Conservation (phyloP, 2,113 vertebrate species). For the Crotalus horridus region DNA sequence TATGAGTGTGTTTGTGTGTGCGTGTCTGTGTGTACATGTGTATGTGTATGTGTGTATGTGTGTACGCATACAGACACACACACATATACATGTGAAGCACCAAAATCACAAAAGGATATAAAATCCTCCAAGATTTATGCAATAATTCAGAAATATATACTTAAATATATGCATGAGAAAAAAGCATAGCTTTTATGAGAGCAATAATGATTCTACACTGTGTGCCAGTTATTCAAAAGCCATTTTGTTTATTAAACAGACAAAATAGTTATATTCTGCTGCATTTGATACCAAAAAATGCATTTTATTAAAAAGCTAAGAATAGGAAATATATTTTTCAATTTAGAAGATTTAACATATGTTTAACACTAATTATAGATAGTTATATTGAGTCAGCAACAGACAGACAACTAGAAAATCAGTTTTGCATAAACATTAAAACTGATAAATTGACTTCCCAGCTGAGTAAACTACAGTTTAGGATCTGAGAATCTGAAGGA, state of each 20-base stretch:
- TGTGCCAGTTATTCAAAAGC: slow-evolving; percentile 47
- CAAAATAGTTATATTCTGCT: slow-evolving; percentile 38
- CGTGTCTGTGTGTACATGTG: too few species aligned
- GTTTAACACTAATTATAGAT: slow-evolving; percentile 29
- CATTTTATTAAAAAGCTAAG: slow-evolving; percentile 43
- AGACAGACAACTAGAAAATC: not conserved
- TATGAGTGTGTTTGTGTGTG: not conserved
- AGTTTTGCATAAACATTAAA: not conserved
- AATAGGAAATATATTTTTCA: slow-evolving; percentile 39
- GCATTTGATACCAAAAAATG: not conserved
- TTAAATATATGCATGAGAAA: slow-evolving; percentile 40
- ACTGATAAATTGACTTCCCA: not conserved
- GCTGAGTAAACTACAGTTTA: not conserved
- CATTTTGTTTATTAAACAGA: slow-evolving; percentile 26
- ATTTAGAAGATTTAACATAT: slow-evolving; percentile 22
- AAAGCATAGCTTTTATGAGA: slow-evolving; percentile 31
- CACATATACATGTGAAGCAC: slow-evolving; percentile 41
- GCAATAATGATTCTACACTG: slow-evolving; percentile 47
- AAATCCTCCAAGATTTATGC: slow-evolving; percentile 44
- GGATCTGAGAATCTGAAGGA: not conserved
- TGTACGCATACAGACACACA: not conserved
- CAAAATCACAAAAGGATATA: slow-evolving; percentile 42
- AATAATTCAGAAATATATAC: slow-evolving; percentile 35
- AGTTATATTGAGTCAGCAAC: not conserved
- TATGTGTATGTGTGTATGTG: not conserved